Evolutionary conservation across 2,113 vertebrate genomes (phyloP).

Genomic region (Rhabdornis inornatus): DNA sequence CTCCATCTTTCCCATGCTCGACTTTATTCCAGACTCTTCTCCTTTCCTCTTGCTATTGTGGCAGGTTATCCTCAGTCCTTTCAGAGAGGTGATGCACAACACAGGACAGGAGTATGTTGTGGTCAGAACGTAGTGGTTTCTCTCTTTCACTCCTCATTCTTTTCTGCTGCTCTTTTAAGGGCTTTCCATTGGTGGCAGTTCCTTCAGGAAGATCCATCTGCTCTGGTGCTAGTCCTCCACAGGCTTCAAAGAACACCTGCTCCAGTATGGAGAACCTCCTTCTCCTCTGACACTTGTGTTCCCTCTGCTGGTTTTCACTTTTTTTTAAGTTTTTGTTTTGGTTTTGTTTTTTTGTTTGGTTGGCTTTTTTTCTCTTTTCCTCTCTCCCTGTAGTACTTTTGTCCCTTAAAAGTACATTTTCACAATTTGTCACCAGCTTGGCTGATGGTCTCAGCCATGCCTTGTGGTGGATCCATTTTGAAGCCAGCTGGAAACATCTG

Average conservation of each 20-base stretch:
- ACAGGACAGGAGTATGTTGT: background rate
- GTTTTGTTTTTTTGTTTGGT: too few species aligned
- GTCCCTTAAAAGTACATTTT: background rate
- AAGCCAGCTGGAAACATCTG: background rate
- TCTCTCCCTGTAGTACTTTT: background rate
- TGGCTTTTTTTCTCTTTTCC: too few species aligned
- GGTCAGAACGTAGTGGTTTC: accelerated
- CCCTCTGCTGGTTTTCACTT: background rate
- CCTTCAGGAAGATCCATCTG: background rate
- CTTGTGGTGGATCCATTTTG: background rate
- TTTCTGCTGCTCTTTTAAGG: background rate
- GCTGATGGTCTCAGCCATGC: background rate
- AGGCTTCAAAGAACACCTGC: background rate
- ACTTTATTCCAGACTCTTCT: background rate
- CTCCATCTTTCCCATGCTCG: background rate
- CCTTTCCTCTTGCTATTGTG: background rate
- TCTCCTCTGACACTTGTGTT: background rate
- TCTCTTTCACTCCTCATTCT: background rate
- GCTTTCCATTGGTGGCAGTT: background rate
- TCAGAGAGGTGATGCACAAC: background rate
- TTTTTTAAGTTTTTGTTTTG: background rate
- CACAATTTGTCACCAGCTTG: background rate
- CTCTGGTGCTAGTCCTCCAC: background rate
- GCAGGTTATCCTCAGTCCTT: background rate
- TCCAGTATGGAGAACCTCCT: background rate